Evolutionary conservation across 2,888 invertebrate genomes (phyloP), one percentile per base, ranked within the genome.

Genomic region (Lagria hirta): DNA sequence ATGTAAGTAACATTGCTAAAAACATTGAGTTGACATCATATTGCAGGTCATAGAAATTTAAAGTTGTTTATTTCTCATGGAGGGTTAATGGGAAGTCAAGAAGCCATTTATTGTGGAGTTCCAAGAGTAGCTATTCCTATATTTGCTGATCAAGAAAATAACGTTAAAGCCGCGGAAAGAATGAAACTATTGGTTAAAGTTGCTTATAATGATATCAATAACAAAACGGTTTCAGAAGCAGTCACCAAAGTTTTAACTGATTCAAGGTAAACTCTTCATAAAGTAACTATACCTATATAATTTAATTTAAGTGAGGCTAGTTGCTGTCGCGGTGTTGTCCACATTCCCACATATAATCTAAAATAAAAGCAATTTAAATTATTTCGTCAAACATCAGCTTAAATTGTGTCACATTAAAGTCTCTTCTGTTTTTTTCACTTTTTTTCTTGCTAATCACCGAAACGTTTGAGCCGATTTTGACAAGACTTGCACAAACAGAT

Each of bases 31-130:
- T 34, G 22, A 3, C 2, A 28, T 18, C 13, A 26, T n/a, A 27
- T 38, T 44, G 10, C 26, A 45, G 45, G 45, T 24, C 48, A 45
- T 30, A 42, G 68, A 1, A 74, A 73, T 20, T 64, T 73, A 2
- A 67, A 65, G 41, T 62, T 76, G 2, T 76, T 78, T 54, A 69
- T 79, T 37, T 73, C 74, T 1, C 78, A 78, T 55, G 78, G 77
- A 8, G 78, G 77, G 3, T 65, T 75, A 42, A 69, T 76, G 57
- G 71, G 75, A 20, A 65, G 69, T 17, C 73, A 73, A 50, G 78
- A 77, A 56, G 70, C 74, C 2, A 64, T 70, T 3, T 67, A 69
- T 50, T 68, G 71, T 38, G 73, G 72, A 0, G 66, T 71, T 5
- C 74, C 74, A 3, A 49, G 70, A 4, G 40, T 74, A 3, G 71